phyloP scores from a whole-genome alignment of 2,888 invertebrate species.

The Doris montereyensis region DNA sequence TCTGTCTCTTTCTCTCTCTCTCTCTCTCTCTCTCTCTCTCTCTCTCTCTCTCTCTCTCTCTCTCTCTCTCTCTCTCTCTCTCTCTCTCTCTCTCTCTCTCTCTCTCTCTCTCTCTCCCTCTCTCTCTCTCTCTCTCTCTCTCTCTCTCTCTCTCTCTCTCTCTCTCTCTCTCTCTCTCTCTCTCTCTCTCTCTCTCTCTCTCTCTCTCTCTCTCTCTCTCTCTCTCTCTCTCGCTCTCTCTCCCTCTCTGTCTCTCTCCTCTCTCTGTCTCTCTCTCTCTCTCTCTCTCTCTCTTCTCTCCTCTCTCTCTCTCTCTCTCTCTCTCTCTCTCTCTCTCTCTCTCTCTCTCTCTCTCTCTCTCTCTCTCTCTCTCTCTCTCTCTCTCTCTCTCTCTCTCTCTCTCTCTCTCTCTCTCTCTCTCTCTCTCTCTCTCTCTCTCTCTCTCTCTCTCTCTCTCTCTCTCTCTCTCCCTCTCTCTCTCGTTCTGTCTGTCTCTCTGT shows the following conservation, averaged over 20 bases:
- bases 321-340: background rate
- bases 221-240: too few species aligned
- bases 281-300: background rate
- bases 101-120: background rate
- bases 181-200: conserved; percentile 31
- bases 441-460: background rate
- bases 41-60: conserved; percentile 15
- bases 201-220: conserved; percentile 13
- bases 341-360: background rate
- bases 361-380: background rate
- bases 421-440: background rate
- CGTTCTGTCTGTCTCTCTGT: background rate
- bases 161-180: conserved; percentile 30
- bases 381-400: background rate
- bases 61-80: background rate
- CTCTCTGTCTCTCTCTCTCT: background rate
- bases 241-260: background rate
- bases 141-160: background rate
- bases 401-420: background rate
- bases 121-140: background rate
- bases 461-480: background rate
- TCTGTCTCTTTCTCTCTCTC: too few species aligned
- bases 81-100: background rate
- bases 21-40: background rate
- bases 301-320: background rate